phyloP scores from a whole-genome alignment of 2,888 invertebrate genomes.

The Sturmia bella region DNA sequence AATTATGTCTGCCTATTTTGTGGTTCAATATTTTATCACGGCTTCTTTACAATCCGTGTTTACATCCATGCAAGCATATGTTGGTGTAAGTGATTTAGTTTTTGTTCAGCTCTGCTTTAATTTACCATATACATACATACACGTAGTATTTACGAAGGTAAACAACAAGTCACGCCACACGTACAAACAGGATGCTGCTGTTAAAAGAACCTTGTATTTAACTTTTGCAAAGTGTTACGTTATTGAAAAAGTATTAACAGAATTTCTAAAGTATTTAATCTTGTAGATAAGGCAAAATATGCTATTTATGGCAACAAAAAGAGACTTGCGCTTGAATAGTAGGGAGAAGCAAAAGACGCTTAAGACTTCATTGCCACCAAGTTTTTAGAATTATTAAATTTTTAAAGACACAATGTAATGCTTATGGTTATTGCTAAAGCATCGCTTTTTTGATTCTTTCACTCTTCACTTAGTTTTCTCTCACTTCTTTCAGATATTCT shows the following conservation, averaged over 20 bases:
- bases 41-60: conserved; percentile 50
- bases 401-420: too few relatives aligned
- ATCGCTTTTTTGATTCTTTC: too few relatives aligned
- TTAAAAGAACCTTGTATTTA: conserved; percentile 54
- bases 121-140: not conserved
- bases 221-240: conserved; percentile 42
- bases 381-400: too few relatives aligned
- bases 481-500: too few relatives aligned
- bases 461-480: too few relatives aligned
- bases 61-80: conserved; percentile 36
- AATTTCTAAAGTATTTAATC: conserved; percentile 24
- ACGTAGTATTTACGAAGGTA: conserved; percentile 24
- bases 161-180: conserved; percentile 41
- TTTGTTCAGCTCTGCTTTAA: not conserved
- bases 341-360: too few relatives aligned
- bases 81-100: conserved; percentile 2
- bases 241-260: conserved; percentile 35
- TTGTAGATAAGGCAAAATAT: not conserved
- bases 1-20: conserved; percentile 53
- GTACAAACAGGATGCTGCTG: conserved; percentile 53
- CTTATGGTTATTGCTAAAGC: too few relatives aligned
- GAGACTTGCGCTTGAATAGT: too few relatives aligned
- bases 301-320: too few relatives aligned
- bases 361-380: too few relatives aligned
- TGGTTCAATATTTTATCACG: conserved; percentile 67